Evolutionary conservation across 2,888 invertebrate species (phyloP), one percentile per base, ranked within the genome.

Genomic region (Sinodicranocentrus sp.): DNA sequence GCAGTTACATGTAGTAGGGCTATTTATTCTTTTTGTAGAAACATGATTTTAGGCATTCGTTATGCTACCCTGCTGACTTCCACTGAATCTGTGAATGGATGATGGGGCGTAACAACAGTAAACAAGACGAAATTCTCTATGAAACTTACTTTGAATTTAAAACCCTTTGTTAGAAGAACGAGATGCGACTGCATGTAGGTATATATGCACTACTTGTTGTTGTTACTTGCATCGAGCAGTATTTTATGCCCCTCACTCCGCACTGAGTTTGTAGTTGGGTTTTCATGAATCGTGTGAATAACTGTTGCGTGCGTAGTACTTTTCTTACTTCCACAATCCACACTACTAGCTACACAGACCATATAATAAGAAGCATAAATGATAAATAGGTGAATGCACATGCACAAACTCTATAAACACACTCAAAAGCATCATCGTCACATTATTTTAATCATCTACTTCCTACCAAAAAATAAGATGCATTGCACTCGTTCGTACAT

Each of bases 401-500:
- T 67, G 67, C 23, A 44, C 21, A 8, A 67, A 43, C 23, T 43
- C 39, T 17, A 21, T 23, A 67, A 39, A n/a, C 21, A 44, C 17
- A 21, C 19, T 63, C 63, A 63, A 33, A 17, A 63, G 33, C 19
- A 5, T 70, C 52, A 26, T 70, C 0, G 52, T 70, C 70, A 70
- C 70, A 70, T 70, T 70, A 70, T 70, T 71, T 71, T 71, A 71
- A 71, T 71, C 71, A 57, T 71, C 28, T 19, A 71, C 57, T 71
- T 71, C 71, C 71, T 71, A 57, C 71, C n/a, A 71, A 33, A 39
- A 52, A 8, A 26, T 25, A 52, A 57, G 21, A 57, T 57, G 25
- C 25, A 57, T 21, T 57, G n/a, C n/a, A n/a, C n/a, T n/a, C n/a
- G n/a, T n/a, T n/a, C n/a, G n/a, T n/a, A n/a, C n/a, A n/a, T n/a